Base-by-base conservation (phyloP, 2,888 invertebrate genomes). In the Callyntrura sp. region DNA sequence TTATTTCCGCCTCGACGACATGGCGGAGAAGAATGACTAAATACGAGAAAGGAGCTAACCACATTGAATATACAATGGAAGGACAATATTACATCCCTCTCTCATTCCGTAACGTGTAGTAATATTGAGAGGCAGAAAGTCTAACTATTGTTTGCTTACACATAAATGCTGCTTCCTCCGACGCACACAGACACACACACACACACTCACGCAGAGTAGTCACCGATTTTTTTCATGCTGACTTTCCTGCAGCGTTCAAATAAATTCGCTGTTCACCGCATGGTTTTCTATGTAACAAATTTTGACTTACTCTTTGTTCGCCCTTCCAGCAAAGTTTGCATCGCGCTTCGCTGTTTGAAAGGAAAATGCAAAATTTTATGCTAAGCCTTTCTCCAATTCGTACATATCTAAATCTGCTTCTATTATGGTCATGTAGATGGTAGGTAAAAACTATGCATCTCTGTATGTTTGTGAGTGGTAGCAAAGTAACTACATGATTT, bases 271-370 rank as follows among this genome's bases (percentile, higher is more conserved):
- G 35, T 55, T 17, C 70, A 9, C n/a, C 68, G n/a, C 6, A 62
- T 12, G 17, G 51, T 65, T 65, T 78, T 78, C 78, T 78, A 78
- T 48, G 51, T 84, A 88, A 88, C 88, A 65, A 76, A 88, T 83
- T 88, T 88, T 84, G 88, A 84, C 88, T 88, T 88, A 84, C 88
- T 82, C 88, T 87, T 83, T 88, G 81, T 82, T 82, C 88, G 51
- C 60, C 88, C 51, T 73, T 62, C 55, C 76, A 73, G 45, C 73
- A 45, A n/a, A 73, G 48, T 48, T 73, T 48, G 48, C 88, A 73
- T 83, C 76, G 43, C 83, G 76, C 73, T 88, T 83, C 65, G 83
- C 78, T 88, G 88, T 88, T 88, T 84, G 84, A 88, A 88, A 68
- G 84, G 76, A 88, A 83, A 84, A 78, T 79, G 81, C 43, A 88